Evolutionary conservation across 2,888 invertebrate species (phyloP).

Genomic region (Athripsodes cinereus): DNA sequence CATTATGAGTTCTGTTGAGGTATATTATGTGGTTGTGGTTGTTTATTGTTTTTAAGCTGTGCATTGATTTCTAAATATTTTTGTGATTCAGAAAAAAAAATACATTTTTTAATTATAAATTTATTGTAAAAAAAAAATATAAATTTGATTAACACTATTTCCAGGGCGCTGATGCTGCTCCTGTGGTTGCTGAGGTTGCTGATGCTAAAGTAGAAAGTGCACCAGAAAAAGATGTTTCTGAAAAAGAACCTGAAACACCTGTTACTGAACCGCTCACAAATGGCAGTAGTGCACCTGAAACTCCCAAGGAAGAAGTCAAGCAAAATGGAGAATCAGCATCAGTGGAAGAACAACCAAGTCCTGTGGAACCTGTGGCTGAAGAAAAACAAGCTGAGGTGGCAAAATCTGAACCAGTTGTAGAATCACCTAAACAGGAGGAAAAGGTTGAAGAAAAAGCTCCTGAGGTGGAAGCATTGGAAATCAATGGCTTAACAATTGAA

Average conservation of each 20-base stretch:
- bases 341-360: conserved; percentile 12
- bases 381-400: background rate
- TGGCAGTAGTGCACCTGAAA: conserved; percentile 44
- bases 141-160: too few species aligned
- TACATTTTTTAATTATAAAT: background rate
- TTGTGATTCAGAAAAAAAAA: background rate
- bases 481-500: conserved; percentile 24
- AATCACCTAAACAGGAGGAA: conserved; percentile 5
- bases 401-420: background rate
- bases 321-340: conserved; percentile 25
- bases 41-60: conserved; percentile 18
- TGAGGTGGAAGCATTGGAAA: conserved; percentile 16
- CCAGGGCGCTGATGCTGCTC: conserved; percentile 38
- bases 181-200: conserved; percentile 9
- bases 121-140: background rate
- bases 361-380: conserved; percentile 11
- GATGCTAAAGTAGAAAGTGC: conserved; percentile 30
- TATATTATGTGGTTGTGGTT: conserved; percentile 34
- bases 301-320: conserved; percentile 35
- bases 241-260: conserved; percentile 47
- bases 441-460: conserved; percentile 5
- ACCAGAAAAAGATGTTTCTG: conserved; percentile 36
- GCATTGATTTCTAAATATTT: background rate
- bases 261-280: conserved; percentile 47
- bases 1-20: conserved; percentile 34